Base-by-base conservation (phyloP, 2,797 vertebrate species). In the Orestias chungarensis region DNA sequence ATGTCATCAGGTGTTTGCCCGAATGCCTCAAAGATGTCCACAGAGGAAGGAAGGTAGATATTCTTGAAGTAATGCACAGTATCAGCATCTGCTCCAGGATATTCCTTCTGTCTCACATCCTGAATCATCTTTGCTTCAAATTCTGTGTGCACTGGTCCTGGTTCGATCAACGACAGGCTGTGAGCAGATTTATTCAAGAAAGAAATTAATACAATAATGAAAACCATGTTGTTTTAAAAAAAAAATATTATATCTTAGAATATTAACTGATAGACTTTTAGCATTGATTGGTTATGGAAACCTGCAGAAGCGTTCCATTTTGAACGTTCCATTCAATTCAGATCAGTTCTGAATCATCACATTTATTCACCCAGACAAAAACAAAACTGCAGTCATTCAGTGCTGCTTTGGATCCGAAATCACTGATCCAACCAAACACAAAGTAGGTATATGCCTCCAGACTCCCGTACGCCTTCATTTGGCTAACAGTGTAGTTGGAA, bases 81-180 rank as follows among this genome's bases (percentile, higher is more conserved):
- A 73, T 97, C 96, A 1, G 91, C 15, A 85, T 97, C 96, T 18
- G 93, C 82, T 44, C 94, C 95, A 0, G 96, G 94, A 79, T 82
- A 96, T 70, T 97, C 96, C 85, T 94, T 96, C 87, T 95, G 88
- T 79, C 85, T 91, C 82, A 95, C 94, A 3, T 96, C 96, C 86
- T 95, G 91, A 66, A 95, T 95, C 85, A 96, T 95, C 92, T 96
- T 97, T 43, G 85, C 89, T 87, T 97, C 96, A 90, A 97, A 96
- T 54, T 96, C 95, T 70, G 96, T 97, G 88, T 95, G 86, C 8
- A 97, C 96, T 0, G 96, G 96, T 1, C 96, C 96, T 0, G 96
- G 96, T 87, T 97, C 96, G 23, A 97, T 95, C 89, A 97, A 70
- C 35, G 94, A 96, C 76, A 97, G 20, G 27, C 96, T 96, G 71